Conservation (phyloP, 1,140 invertebrate species). For the Mya arenaria region DNA sequence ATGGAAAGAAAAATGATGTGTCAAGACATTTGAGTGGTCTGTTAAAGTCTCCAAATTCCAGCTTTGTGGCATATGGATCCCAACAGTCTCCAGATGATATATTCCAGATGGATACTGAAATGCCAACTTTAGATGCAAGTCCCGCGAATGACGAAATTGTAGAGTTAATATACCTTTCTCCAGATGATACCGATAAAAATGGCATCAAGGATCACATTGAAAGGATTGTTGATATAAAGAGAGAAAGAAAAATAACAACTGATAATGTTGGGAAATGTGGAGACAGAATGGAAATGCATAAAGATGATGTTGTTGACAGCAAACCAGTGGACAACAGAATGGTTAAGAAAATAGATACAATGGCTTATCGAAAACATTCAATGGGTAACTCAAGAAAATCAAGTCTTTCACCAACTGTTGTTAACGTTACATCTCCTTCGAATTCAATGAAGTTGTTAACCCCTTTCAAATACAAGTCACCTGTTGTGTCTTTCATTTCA, state of each 20-base stretch:
- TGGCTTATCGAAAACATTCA: too few species aligned
- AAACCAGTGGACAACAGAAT: too few species aligned
- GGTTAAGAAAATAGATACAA: too few species aligned
- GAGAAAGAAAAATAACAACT: too few species aligned
- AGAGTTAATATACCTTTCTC: neutral
- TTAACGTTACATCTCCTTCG: too few species aligned
- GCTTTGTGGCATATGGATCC: neutral
- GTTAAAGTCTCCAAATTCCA: conserved; percentile 2
- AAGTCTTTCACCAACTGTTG: too few species aligned
- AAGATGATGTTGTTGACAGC: too few species aligned
- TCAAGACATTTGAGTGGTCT: conserved; percentile 27
- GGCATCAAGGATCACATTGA: neutral
- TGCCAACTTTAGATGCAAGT: conserved; percentile 30
- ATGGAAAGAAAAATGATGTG: too few species aligned
- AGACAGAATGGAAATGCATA: too few species aligned
- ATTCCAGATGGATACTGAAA: conserved; percentile 47
- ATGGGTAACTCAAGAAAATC: too few species aligned
- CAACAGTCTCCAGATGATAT: conserved; percentile 49
- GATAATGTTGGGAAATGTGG: too few species aligned
- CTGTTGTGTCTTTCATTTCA: neutral
- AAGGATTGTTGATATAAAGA: neutral
- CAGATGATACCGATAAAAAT: too few species aligned
- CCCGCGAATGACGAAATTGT: conserved; percentile 14
- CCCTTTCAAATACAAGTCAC: conserved; percentile 24
- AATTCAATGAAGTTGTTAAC: neutral